These are phyloP conservation scores for Origma solitaria DNA, from an alignment of 2,113 vertebrate genomes.

Conservation along the genomic window DNA sequence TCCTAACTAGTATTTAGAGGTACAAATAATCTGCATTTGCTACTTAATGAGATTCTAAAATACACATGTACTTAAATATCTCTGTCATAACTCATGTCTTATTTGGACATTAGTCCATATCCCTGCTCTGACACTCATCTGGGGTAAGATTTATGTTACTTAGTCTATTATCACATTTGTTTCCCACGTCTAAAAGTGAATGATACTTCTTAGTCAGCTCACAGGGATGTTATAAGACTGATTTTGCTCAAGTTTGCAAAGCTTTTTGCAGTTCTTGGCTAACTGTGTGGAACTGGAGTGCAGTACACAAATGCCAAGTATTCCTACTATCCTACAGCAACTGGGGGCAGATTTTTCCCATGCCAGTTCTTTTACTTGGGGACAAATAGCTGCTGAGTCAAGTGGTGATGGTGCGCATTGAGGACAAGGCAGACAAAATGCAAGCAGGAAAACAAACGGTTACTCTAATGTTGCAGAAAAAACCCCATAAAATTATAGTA, in stretches of 20 bases:
- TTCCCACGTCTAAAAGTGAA: background rate
- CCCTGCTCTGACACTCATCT: background rate
- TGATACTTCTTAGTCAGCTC: background rate
- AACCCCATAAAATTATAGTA: background rate
- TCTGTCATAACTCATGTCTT: background rate
- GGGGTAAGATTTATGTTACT: background rate
- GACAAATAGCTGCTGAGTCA: background rate
- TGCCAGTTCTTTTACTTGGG: background rate
- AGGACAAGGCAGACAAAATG: background rate
- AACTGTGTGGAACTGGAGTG: background rate
- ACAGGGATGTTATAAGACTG: background rate
- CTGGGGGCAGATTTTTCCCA: background rate
- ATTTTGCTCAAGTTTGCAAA: background rate
- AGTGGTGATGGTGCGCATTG: background rate
- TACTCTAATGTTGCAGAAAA: background rate
- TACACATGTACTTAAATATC: background rate
- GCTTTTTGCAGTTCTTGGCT: background rate
- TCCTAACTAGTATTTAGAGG: background rate
- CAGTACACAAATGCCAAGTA: background rate
- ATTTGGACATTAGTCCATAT: background rate
- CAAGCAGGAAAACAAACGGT: background rate
- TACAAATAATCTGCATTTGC: background rate
- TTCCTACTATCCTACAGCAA: background rate
- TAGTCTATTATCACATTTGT: background rate
- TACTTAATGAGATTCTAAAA: background rate